These are phyloP conservation scores for Melanotaenia trifasciata DNA, from an alignment of 2,797 vertebrate genomes.

Conservation along the genomic window DNA sequence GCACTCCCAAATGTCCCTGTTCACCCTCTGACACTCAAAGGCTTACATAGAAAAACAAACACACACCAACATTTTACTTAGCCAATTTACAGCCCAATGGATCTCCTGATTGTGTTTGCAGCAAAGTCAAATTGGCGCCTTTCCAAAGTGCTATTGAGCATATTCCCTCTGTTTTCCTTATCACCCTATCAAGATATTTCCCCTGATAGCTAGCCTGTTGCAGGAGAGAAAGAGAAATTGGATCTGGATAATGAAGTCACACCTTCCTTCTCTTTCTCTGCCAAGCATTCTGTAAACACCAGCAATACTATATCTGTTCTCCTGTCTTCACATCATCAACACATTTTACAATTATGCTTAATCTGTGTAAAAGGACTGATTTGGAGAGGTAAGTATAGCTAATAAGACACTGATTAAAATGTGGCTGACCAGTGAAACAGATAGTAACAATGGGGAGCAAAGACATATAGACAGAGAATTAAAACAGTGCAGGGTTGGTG, in stretches of 20 bases:
- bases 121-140: conserved; percentile 73
- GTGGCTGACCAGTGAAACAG: conserved; percentile 45
- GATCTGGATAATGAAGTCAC: conserved; percentile 73
- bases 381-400: conserved; percentile 44
- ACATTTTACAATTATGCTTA: conserved; percentile 13
- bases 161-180: conserved; percentile 76
- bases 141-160: conserved; percentile 73
- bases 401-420: conserved; percentile 72
- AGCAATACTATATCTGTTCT: conserved; percentile 35
- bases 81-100: conserved; percentile 73
- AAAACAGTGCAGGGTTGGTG: conserved; percentile 35
- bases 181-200: conserved; percentile 77
- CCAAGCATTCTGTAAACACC: conserved; percentile 41
- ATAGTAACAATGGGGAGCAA: conserved; percentile 31
- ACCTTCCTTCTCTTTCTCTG: conserved; percentile 48
- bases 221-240: conserved; percentile 64
- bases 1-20: conserved; percentile 47
- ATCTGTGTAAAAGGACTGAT: conserved; percentile 18
- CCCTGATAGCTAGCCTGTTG: conserved; percentile 67
- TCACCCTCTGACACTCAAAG: conserved; percentile 39
- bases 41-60: conserved; percentile 31
- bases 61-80: conserved; percentile 57
- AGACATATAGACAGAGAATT: conserved; percentile 50
- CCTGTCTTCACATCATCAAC: conserved; percentile 11
- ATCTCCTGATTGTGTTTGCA: conserved; percentile 78